A percentile compares a stretch with the other conserved stretches of the same genome.
These are phyloP conservation scores for Luscinia luscinia DNA, from an alignment of 2,797 vertebrate genomes.

Conservation along the genomic window DNA sequence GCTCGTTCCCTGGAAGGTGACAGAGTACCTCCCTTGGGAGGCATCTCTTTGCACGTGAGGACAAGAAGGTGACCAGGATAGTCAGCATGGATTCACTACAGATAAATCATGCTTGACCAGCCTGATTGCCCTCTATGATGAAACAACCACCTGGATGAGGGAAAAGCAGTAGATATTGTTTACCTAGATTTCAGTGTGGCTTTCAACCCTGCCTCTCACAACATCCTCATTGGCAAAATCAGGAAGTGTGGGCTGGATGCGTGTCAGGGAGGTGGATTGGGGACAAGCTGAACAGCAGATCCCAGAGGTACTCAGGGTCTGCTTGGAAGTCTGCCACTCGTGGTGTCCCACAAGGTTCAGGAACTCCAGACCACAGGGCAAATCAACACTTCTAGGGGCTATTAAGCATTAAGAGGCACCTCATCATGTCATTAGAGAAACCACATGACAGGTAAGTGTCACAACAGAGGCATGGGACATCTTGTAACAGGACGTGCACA, in stretches of 20 bases:
- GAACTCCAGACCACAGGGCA: background rate
- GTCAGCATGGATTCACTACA: background rate
- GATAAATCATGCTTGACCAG: background rate
- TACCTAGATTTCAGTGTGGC: background rate
- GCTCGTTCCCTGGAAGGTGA: background rate
- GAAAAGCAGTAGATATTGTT: background rate
- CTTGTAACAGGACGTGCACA: accelerated
- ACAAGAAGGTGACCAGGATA: background rate
- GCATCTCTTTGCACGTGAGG: background rate
- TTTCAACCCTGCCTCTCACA: background rate
- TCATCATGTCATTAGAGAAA: background rate
- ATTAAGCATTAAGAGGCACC: background rate
- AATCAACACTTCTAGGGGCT: background rate
- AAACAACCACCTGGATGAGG: background rate
- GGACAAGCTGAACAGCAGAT: background rate
- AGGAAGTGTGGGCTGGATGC: background rate
- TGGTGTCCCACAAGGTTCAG: background rate
- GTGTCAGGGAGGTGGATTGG: background rate
- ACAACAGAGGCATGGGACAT: background rate
- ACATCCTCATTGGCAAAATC: background rate
- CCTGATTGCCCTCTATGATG: background rate
- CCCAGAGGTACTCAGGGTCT: background rate
- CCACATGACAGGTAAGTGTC: background rate
- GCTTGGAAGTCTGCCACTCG: background rate
- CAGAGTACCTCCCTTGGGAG: background rate